Conservation (phyloP, 2,888 invertebrate species). For the Tipula unca region DNA sequence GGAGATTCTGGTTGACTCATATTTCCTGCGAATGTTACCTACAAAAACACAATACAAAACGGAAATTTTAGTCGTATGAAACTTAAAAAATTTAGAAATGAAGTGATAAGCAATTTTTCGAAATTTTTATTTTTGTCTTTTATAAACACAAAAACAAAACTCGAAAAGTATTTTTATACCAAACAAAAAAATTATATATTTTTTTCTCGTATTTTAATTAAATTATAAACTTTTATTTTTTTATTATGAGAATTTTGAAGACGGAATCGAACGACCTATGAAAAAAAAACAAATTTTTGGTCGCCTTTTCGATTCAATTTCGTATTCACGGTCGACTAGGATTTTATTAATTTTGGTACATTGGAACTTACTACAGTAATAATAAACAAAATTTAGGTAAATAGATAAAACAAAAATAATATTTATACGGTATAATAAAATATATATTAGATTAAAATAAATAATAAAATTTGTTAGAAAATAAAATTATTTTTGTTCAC, state of each 20-base stretch:
- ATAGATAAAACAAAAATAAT: not conserved
- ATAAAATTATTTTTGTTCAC: not conserved
- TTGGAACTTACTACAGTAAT: not conserved
- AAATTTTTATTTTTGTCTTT: conserved; percentile 8
- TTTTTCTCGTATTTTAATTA: not conserved
- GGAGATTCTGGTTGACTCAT: conserved; percentile 42
- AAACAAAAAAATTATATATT: not conserved
- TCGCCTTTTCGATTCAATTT: not conserved
- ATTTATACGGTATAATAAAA: not conserved
- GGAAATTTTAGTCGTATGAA: not conserved
- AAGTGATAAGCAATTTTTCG: not conserved
- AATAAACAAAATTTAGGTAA: not conserved
- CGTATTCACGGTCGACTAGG: not conserved
- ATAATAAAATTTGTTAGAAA: not conserved
- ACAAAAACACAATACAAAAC: conserved; percentile 50
- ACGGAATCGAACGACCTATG: conserved; percentile 4
- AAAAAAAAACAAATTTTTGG: not conserved
- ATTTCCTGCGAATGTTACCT: conserved; percentile 35
- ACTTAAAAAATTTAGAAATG: not conserved
- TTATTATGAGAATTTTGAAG: not conserved
- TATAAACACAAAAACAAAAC: not conserved
- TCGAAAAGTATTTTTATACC: not conserved
- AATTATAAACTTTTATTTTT: not conserved
- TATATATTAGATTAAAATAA: not conserved
- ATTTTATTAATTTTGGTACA: not conserved